Conservation (phyloP, 2,113 vertebrate species). For the Alosa alosa region DNA sequence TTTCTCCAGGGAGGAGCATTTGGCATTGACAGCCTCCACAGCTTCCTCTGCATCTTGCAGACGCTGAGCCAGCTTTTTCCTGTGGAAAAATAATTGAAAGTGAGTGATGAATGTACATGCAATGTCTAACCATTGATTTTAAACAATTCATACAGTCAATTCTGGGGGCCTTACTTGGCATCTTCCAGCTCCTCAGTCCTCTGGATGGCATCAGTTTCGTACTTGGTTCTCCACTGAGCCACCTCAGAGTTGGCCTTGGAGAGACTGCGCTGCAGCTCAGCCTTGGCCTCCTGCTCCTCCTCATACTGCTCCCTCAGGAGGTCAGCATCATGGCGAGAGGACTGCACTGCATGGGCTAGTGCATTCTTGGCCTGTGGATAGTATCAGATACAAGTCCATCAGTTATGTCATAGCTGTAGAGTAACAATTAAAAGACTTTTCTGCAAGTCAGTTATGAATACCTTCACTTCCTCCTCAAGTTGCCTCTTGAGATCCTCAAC, state of each 20-base stretch:
- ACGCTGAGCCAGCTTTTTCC: conserved; percentile 79
- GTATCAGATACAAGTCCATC: background rate
- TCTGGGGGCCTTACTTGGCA: conserved; percentile 57
- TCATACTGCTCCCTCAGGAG: conserved; percentile 67
- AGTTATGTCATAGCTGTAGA: too few species aligned
- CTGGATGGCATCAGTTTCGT: conserved; percentile 59
- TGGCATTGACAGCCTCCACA: conserved; percentile 79
- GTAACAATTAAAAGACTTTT: too few species aligned
- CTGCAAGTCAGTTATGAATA: conserved; percentile 24
- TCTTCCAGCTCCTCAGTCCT: conserved; percentile 67
- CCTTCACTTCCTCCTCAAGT: conserved; percentile 77
- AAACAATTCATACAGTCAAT: conserved; percentile 54
- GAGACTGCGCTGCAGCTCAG: conserved; percentile 64
- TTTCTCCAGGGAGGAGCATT: conserved; percentile 77
- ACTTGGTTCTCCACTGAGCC: conserved; percentile 64
- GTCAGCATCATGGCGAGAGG: conserved; percentile 67
- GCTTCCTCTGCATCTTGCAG: conserved; percentile 75
- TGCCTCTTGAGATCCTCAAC: conserved; percentile 80
- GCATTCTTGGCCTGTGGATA: conserved; percentile 51
- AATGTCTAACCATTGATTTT: conserved; percentile 59
- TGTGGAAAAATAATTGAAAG: conserved; percentile 31
- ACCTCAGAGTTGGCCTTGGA: conserved; percentile 71
- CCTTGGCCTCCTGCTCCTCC: conserved; percentile 71
- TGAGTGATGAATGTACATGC: background rate
- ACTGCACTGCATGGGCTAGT: conserved; percentile 69